Evolutionary conservation across 53 echinoderm and acorn worm genomes (phyloP).

Genomic region (Arbacia lixula): DNA sequence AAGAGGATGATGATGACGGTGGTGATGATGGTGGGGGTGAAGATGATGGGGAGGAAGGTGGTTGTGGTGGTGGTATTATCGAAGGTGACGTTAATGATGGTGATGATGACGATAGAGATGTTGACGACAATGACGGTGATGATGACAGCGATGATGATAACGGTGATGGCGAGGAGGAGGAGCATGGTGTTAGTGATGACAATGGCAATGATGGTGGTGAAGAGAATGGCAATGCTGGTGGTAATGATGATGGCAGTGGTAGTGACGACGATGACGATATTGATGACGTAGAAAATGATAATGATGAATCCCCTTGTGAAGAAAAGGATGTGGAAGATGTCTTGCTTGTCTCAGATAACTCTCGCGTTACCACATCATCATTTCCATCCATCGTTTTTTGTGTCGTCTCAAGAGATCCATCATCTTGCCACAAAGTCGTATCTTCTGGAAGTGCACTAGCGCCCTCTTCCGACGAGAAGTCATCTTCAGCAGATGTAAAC

Average conservation of each 20-base stretch:
- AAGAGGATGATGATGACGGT: background rate
- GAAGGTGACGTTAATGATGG: constrained; percentile 3
- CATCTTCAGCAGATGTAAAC: no score
- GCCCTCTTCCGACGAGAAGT: no score
- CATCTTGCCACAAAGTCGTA: no score
- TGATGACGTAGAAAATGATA: background rate
- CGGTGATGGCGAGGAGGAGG: constrained; percentile 4
- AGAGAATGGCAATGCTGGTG: constrained; percentile 4
- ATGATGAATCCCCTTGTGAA: no score
- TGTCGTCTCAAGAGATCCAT: no score
- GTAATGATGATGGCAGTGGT: background rate
- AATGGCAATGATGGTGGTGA: background rate
- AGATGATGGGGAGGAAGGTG: background rate
- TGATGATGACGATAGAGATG: constrained; percentile 4
- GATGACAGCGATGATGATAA: background rate
- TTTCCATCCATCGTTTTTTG: no score
- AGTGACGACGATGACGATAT: constrained; percentile 2
- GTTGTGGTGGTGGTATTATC: background rate
- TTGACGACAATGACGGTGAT: background rate
- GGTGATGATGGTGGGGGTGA: constrained; percentile 13
- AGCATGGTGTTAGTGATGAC: background rate
- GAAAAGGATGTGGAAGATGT: background rate
- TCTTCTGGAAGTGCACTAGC: no score
- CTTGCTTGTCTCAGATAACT: background rate
- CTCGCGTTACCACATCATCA: no score